Evolutionary conservation across 1,140 invertebrate species (phyloP).

Genomic region (Oreohelix idahoensis): DNA sequence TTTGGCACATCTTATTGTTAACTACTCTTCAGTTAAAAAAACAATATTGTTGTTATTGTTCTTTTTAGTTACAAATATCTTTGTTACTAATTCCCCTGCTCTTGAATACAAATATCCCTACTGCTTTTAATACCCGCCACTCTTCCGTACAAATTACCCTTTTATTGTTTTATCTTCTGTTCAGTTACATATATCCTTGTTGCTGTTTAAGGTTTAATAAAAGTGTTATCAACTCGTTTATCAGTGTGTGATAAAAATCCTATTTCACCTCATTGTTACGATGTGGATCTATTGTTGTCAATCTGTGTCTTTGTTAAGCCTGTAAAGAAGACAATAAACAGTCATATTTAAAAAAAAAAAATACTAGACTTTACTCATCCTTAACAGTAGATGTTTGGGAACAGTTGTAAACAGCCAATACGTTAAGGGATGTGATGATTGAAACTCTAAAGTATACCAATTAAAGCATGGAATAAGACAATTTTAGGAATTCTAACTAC

Average conservation of each 20-base stretch:
- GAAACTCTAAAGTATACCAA: too few relatives aligned
- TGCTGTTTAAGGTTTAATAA: not conserved
- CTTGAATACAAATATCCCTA: not conserved
- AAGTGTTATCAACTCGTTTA: constrained; percentile 12
- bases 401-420: too few relatives aligned
- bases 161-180: not conserved
- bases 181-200: constrained; percentile 11
- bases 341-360: too few relatives aligned
- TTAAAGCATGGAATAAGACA: too few relatives aligned
- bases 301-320: not conserved
- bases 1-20: not conserved
- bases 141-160: too few relatives aligned
- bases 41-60: not conserved
- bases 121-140: not conserved
- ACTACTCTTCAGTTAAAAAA: too few relatives aligned
- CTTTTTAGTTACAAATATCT: not conserved
- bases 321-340: not conserved
- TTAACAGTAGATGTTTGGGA: too few relatives aligned
- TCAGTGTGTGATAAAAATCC: constrained; percentile 26
- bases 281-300: not conserved
- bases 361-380: too few relatives aligned
- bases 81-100: not conserved
- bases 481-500: too few relatives aligned
- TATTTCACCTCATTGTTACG: constrained; percentile 30
- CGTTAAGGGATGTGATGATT: too few relatives aligned